These are phyloP conservation scores for Allophyes oxyacanthae DNA, from an alignment of 2,888 invertebrate genomes.

Conservation along the genomic window DNA sequence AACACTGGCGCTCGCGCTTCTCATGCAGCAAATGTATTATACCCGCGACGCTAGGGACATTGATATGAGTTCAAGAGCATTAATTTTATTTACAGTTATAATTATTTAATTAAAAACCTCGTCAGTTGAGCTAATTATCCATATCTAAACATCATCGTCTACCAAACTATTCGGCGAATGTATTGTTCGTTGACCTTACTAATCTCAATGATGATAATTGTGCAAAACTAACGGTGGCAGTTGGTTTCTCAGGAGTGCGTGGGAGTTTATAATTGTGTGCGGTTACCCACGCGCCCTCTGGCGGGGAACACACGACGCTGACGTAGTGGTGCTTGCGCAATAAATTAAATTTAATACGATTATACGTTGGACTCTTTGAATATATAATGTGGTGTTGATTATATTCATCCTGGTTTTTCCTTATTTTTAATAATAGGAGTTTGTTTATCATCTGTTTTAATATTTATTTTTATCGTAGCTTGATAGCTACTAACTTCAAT, in stretches of 20 bases:
- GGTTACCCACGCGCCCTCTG: constrained; percentile 53
- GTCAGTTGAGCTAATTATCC: constrained; percentile 30
- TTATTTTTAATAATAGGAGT: constrained; percentile 3
- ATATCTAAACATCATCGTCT: constrained; percentile 27
- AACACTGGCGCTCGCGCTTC: no score
- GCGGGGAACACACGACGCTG: constrained; percentile 22
- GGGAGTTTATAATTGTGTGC: constrained; percentile 67
- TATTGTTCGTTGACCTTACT: constrained; percentile 51
- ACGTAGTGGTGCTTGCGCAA: constrained; percentile 32
- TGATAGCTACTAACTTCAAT: no score
- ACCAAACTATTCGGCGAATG: constrained; percentile 39
- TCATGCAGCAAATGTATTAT: no score
- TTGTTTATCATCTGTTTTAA: no score
- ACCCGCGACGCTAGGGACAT: background rate
- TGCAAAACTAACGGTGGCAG: constrained; percentile 44
- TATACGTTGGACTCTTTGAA: constrained; percentile 27
- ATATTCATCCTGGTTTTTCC: constrained; percentile 14
- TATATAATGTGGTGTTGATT: constrained; percentile 17
- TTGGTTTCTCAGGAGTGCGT: constrained; percentile 57
- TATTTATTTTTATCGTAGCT: no score
- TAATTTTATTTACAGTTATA: background rate
- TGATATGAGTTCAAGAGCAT: background rate
- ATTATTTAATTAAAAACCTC: background rate
- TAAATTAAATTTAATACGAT: constrained; percentile 32
- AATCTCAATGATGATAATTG: constrained; percentile 50